Conservation (phyloP, 2,797 vertebrate species). For the Gouania willdenowi region DNA sequence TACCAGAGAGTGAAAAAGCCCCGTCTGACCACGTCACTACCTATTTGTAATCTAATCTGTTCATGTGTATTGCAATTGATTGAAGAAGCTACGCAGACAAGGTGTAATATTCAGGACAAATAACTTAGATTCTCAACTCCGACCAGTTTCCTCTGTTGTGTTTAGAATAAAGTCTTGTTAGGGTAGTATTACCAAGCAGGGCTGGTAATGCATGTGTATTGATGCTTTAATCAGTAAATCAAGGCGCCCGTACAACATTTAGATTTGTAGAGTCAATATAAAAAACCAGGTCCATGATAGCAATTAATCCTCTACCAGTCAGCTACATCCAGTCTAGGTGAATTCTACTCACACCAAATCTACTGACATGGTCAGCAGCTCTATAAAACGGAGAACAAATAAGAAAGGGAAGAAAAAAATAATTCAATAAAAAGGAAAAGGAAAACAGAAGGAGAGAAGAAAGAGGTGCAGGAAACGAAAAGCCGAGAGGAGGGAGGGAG, state of each 20-base stretch:
- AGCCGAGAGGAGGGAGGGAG: conserved; percentile 37
- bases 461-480: no score
- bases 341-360: conserved; percentile 15
- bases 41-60: conserved; percentile 66
- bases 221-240: conserved; percentile 41
- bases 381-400: no score
- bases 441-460: conserved; percentile 9
- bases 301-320: conserved; percentile 16
- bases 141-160: conserved; percentile 20
- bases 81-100: conserved; percentile 37
- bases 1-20: conserved; percentile 29
- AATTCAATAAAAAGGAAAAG: not conserved
- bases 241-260: conserved; percentile 13
- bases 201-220: conserved; percentile 18
- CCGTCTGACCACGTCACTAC: conserved; percentile 53
- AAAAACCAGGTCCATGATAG: conserved; percentile 12
- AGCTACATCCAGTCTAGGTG: conserved; percentile 13
- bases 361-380: conserved; percentile 10
- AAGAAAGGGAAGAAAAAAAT: conserved; percentile 3
- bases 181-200: conserved; percentile 14
- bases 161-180: conserved; percentile 30
- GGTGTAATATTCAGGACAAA: conserved; percentile 61
- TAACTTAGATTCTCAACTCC: conserved; percentile 45
- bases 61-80: conserved; percentile 58
- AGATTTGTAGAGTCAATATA: conserved; percentile 24